Percentiles rank a stretch among this genome's conserved stretches.
Evolutionary conservation across 2,113 vertebrate species (phyloP).

Genomic region (Platichthys stellatus): DNA sequence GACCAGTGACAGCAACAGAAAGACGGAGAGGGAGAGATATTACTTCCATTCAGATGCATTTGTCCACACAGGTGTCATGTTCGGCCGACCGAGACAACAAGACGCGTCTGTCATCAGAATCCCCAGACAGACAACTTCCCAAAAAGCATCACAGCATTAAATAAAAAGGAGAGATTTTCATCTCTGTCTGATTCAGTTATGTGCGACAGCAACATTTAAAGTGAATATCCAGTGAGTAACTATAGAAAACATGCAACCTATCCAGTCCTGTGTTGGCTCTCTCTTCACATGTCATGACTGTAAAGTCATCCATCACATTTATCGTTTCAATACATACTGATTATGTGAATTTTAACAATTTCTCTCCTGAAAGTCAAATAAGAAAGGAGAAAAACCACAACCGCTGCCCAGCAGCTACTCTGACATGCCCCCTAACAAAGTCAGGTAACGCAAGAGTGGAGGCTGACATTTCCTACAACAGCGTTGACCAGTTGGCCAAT

Average conservation of each 20-base stretch:
- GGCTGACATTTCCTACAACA: too few relatives aligned
- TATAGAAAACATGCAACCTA: neutral
- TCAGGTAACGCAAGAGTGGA: too few relatives aligned
- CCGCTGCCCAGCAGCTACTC: too few relatives aligned
- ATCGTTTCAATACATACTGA: neutral
- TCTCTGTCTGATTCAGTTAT: slow-evolving; percentile 20
- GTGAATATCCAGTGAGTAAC: slow-evolving; percentile 6
- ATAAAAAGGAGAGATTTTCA: slow-evolving; percentile 36
- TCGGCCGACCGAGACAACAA: slow-evolving; percentile 62
- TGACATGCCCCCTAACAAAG: too few relatives aligned
- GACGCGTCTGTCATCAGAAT: slow-evolving; percentile 60
- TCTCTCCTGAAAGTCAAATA: too few relatives aligned
- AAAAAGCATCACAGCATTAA: slow-evolving; percentile 49
- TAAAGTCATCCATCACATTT: neutral
- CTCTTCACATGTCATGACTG: neutral
- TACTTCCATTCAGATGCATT: slow-evolving; percentile 67
- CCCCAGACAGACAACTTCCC: slow-evolving; percentile 42
- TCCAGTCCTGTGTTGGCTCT: neutral
- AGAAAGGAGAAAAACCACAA: too few relatives aligned
- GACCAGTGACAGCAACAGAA: slow-evolving; percentile 61
- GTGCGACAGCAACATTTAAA: slow-evolving; percentile 29
- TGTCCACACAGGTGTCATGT: slow-evolving; percentile 73
- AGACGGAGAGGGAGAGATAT: slow-evolving; percentile 44
- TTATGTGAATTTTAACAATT: neutral
- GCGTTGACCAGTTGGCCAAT: too few relatives aligned